Evolutionary conservation across 2,888 invertebrate species (phyloP), one percentile per base, ranked within the genome.

Genomic region (Calliphora vomitoria): DNA sequence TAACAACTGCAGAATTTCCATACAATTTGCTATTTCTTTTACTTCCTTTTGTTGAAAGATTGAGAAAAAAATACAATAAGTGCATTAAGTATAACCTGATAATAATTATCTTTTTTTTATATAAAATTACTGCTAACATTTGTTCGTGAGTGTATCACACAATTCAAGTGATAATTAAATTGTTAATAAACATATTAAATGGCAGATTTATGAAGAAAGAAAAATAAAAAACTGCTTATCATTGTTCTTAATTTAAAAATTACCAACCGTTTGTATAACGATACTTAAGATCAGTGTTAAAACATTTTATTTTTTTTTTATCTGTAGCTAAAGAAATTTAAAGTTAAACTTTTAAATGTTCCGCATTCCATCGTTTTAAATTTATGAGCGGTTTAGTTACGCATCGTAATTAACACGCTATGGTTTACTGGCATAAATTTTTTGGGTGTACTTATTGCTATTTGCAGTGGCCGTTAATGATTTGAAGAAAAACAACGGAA

Each of bases 351-450:
- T 62, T 41, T 47, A 25, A 64, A 55, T 66, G 55, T 85, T 85
- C 84, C 84, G 84, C 84, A 85, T 85, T 83, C 83, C 78, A n/a
- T 50, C 25, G 41, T 58, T 58, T 20, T 44, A 20, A 20, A 44
- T 66, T 68, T 11, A 44, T 44, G 44, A 44, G 25, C 20, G 15
- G 25, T 13, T 85, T 66, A 60, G 74, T 85, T 74, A 85, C 84
- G 84, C 83, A 83, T 72, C 31, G 83, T 64, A 83, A 72, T 83
- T 71, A 55, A 55, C 83, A 83, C 78, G 83, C 76, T 60, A 82
- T 76, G 69, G 53, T n/a, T 78, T 44, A 83, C 76, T 83, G 76
- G 60, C 76, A 76, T 76, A 41, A 68, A 44, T 72, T 72, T 80
- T 83, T 53, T 72, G 78, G n/a, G 53, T 78, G 71, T 72, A 78